Conservation (phyloP, 2,888 invertebrate species). For the Mantis religiosa region DNA sequence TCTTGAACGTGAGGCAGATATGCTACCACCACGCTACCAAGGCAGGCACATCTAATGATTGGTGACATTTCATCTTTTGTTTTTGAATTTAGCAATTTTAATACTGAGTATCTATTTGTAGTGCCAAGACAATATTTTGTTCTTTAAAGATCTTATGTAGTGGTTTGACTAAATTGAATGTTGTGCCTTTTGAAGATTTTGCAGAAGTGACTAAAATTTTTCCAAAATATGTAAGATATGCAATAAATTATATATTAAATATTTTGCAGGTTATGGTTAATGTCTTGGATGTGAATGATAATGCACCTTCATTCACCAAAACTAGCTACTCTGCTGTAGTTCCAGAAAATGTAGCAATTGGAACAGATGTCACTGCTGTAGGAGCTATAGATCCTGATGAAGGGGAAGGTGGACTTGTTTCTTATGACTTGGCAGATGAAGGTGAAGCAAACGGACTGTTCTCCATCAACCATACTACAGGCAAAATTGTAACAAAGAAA, state of each 20-base stretch:
- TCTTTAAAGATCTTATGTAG: too few species aligned
- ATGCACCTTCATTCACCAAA: conserved; percentile 64
- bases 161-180: not conserved
- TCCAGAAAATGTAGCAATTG: conserved; percentile 67
- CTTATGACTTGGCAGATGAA: conserved; percentile 68
- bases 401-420: conserved; percentile 65
- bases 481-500: conserved; percentile 61
- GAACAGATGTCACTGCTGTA: conserved; percentile 62
- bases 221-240: not conserved
- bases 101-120: too few species aligned
- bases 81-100: too few species aligned
- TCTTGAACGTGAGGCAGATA: too few species aligned
- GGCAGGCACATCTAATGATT: too few species aligned
- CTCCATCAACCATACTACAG: conserved; percentile 59
- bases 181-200: not conserved
- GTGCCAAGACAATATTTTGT: too few species aligned
- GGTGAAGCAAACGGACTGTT: conserved; percentile 52
- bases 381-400: conserved; percentile 74
- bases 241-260: not conserved
- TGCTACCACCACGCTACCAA: too few species aligned
- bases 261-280: conserved; percentile 55
- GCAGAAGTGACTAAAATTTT: not conserved
- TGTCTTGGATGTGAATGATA: conserved; percentile 75
- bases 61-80: too few species aligned
- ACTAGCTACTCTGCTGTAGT: conserved; percentile 67